Conservation (phyloP, 2,888 invertebrate genomes). For the Protodeltote pygarga region DNA sequence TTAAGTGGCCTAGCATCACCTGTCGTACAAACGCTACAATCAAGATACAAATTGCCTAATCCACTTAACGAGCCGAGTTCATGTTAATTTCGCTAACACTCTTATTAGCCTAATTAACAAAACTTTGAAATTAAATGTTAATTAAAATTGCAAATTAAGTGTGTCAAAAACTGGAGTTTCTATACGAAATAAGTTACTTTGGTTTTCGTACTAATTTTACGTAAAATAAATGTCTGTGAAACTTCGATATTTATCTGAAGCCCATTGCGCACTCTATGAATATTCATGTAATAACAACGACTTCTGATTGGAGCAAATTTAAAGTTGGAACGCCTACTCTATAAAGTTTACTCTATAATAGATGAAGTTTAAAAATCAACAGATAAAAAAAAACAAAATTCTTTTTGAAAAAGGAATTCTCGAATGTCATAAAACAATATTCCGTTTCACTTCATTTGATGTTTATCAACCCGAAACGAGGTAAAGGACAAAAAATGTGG, state of each 20-base stretch:
- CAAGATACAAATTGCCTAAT: neutral
- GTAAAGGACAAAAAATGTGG: slow-evolving; percentile 1
- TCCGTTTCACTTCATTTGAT: slow-evolving; percentile 18
- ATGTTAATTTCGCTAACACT: neutral
- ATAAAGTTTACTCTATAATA: neutral
- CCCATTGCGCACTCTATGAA: slow-evolving; percentile 4
- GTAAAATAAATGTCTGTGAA: neutral
- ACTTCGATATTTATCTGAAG: neutral
- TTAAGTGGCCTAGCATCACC: neutral
- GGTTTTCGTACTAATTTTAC: no score
- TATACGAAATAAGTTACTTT: no score
- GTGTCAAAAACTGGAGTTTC: no score
- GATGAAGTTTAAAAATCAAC: slow-evolving; percentile 30
- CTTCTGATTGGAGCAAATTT: slow-evolving; percentile 10
- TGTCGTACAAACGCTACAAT: neutral
- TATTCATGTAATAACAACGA: slow-evolving; percentile 3
- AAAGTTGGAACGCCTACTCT: no score
- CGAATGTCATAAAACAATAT: slow-evolving; percentile 4
- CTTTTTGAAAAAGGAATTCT: slow-evolving; percentile 3
- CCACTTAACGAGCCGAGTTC: neutral
- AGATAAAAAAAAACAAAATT: slow-evolving; percentile 1
- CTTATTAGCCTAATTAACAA: slow-evolving; percentile 1
- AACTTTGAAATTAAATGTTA: slow-evolving; percentile 10
- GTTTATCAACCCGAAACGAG: slow-evolving; percentile 8
- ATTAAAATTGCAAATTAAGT: neutral